These are phyloP conservation scores for Archivesica marissinica DNA, from an alignment of 1,140 invertebrate genomes.

Conservation along the genomic window DNA sequence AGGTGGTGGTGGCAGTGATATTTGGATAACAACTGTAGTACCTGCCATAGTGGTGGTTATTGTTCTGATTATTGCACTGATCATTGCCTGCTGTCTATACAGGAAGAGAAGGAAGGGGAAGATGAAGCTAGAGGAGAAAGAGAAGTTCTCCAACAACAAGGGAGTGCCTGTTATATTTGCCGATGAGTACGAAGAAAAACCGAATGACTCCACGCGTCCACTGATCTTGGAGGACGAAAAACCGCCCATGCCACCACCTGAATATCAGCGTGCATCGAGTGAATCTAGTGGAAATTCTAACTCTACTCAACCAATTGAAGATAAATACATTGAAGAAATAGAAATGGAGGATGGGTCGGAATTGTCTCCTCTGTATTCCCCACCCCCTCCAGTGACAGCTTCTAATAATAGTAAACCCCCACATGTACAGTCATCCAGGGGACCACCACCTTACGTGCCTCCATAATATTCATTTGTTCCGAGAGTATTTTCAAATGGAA, in stretches of 20 bases:
- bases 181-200: constrained; percentile 96
- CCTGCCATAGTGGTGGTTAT: constrained; percentile 94
- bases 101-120: constrained; percentile 92
- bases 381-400: constrained; percentile 91
- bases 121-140: constrained; percentile 88
- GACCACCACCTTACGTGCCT: constrained; percentile 78
- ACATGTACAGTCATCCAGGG: constrained; percentile 75
- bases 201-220: constrained; percentile 92
- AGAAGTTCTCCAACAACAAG: constrained; percentile 91
- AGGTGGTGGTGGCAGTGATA: constrained; percentile 87
- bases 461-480: constrained; percentile 68
- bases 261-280: constrained; percentile 88
- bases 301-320: constrained; percentile 84
- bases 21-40: constrained; percentile 95
- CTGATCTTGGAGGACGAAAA: constrained; percentile 97
- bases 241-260: constrained; percentile 92
- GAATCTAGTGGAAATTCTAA: constrained; percentile 77
- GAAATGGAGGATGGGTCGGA: constrained; percentile 79
- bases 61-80: constrained; percentile 93
- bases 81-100: constrained; percentile 95
- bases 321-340: constrained; percentile 76
- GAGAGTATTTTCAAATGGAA: constrained; percentile 10
- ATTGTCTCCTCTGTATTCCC: constrained; percentile 88
- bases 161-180: constrained; percentile 96
- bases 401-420: constrained; percentile 84